These are phyloP conservation scores for Coptodon rendalli DNA, from an alignment of 2,113 vertebrate genomes.

Conservation along the genomic window DNA sequence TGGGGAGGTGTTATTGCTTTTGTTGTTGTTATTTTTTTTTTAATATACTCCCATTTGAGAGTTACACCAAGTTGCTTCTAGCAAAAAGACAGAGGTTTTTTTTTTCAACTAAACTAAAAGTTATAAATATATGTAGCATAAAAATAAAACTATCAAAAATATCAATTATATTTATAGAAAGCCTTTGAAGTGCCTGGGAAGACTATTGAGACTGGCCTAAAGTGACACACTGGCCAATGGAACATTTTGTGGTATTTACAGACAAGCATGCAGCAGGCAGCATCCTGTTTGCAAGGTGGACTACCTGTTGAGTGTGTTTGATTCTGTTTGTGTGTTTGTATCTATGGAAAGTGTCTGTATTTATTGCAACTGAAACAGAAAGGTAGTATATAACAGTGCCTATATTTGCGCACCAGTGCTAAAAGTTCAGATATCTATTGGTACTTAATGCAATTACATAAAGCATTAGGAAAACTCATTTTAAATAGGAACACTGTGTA, in stretches of 20 bases:
- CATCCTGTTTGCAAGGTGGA: conserved; percentile 67
- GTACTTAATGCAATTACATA: background rate
- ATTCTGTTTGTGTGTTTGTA: background rate
- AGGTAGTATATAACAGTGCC: background rate
- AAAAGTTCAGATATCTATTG: background rate
- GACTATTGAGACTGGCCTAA: background rate
- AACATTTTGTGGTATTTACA: conserved; percentile 66
- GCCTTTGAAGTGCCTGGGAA: background rate
- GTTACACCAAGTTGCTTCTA: background rate
- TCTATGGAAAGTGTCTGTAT: conserved; percentile 9
- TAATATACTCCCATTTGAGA: background rate
- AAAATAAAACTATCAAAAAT: background rate
- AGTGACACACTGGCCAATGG: conserved; percentile 50
- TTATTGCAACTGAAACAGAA: background rate
- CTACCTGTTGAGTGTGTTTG: background rate
- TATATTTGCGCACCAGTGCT: background rate
- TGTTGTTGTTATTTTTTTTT: background rate
- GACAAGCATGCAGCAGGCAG: conserved; percentile 37
- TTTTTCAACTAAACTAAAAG: background rate
- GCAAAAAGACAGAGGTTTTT: background rate
- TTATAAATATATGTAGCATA: background rate
- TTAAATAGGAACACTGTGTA: background rate
- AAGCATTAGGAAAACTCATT: background rate
- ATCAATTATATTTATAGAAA: background rate
- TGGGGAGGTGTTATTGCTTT: background rate